A percentile compares a stretch with the other conserved stretches of the same genome.
Evolutionary conservation across 2,797 vertebrate species (phyloP).

Genomic region (Oryzias sinensis): DNA sequence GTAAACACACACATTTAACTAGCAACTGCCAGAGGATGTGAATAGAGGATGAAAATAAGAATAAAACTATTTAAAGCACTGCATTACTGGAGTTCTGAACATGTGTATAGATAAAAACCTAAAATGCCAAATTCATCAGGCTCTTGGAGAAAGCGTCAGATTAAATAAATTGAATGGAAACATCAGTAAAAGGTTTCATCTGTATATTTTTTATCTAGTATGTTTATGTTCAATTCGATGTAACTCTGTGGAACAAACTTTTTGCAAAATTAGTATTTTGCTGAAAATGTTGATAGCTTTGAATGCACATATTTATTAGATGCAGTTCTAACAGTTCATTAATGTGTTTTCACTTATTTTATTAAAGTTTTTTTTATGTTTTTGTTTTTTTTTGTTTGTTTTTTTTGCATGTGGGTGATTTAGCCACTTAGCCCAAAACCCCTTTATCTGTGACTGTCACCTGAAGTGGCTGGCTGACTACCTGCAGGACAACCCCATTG

Average conservation of each 20-base stretch:
- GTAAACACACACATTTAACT: conserved; percentile 44
- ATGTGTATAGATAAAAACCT: too few relatives aligned
- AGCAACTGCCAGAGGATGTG: conserved; percentile 9
- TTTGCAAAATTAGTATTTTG: not conserved
- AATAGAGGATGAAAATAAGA: not conserved
- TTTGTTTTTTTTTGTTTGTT: conserved; percentile 5
- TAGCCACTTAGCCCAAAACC: conserved; percentile 94
- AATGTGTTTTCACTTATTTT: conserved; percentile 24
- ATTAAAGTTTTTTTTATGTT: not conserved
- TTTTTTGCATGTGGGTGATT: conserved; percentile 14
- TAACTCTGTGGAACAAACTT: not conserved
- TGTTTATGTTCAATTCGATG: not conserved
- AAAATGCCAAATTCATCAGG: too few relatives aligned
- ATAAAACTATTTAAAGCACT: too few relatives aligned
- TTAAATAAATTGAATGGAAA: too few relatives aligned
- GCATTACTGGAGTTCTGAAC: too few relatives aligned
- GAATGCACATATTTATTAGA: not conserved
- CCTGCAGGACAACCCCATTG: conserved; percentile 96
- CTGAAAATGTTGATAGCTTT: not conserved
- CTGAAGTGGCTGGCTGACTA: conserved; percentile 99
- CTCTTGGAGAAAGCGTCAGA: too few relatives aligned
- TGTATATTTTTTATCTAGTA: too few relatives aligned
- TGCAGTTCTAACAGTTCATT: conserved; percentile 14
- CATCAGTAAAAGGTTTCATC: too few relatives aligned
- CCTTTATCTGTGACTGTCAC: conserved; percentile 98